These are phyloP conservation scores for Apodemus sylvaticus DNA, from an alignment of 2,113 vertebrate genomes.

Conservation along the genomic window DNA sequence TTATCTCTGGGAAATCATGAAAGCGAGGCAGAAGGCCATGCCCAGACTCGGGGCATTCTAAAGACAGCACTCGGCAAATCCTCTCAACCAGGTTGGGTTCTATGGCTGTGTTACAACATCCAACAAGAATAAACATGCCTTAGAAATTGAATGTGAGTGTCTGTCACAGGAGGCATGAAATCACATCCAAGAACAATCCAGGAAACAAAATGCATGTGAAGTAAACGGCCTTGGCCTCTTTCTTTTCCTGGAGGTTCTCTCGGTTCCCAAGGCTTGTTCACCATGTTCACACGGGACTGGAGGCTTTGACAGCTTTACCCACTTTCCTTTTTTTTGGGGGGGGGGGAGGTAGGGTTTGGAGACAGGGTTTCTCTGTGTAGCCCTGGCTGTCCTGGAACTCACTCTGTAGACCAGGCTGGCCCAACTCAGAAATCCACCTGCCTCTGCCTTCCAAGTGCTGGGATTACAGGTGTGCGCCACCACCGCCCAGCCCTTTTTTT, in stretches of 20 bases:
- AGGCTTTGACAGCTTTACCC: neutral
- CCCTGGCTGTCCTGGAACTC: too few relatives aligned
- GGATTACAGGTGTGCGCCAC: too few relatives aligned
- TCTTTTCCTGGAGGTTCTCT: neutral
- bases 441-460: too few relatives aligned
- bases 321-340: too few relatives aligned
- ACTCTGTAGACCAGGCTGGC: too few relatives aligned
- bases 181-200: neutral
- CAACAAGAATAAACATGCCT: neutral
- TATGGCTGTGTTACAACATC: neutral
- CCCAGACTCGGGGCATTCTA: too few relatives aligned
- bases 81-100: neutral
- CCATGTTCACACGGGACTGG: too few relatives aligned
- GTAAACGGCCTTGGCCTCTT: neutral
- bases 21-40: too few relatives aligned
- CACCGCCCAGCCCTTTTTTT: too few relatives aligned
- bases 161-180: neutral
- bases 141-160: neutral
- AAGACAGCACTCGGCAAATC: neutral
- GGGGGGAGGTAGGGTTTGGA: too few relatives aligned
- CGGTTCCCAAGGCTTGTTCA: neutral
- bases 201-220: neutral
- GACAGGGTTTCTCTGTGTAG: too few relatives aligned
- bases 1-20: neutral
- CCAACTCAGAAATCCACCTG: too few relatives aligned